Base-by-base conservation (phyloP, 1,140 invertebrate species). In the Drosophila orena region DNA sequence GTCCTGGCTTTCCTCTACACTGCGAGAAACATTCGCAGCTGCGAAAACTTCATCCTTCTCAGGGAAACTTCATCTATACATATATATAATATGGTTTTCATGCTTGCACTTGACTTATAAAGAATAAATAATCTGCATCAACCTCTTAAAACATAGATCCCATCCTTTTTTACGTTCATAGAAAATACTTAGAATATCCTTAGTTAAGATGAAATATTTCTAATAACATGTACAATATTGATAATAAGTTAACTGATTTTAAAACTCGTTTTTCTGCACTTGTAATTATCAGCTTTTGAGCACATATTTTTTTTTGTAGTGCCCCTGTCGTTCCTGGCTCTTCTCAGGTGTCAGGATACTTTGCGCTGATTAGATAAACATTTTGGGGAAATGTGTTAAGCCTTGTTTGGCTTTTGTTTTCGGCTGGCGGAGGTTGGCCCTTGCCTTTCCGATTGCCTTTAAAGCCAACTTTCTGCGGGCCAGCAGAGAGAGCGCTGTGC, bases 331-430 rank as follows among this genome's bases (percentile, higher is more conserved):
- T 62, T 56, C 64, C 68, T 43, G 64, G 64, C 64, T 68, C 78
- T 74, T 74, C 77, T 84, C 84, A 89, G 84, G 84, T 89, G 84
- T 89, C 84, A 84, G 77, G 79, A 89, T 89, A 89, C 84, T 89
- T 89, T 74, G 69, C 85, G 80, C 80, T 89, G 84, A 89, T 89
- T 89, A 89, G 84, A 89, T 89, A 89, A 89, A 88, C 84, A 88
- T 88, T 88, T 88, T 74, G 72, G 74, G 79, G 62, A 89, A 89
- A 89, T 88, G 85, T 84, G 85, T 89, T 89, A 90, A 89, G 85
- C 80, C 88, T 89, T 90, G 85, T 89, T 90, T 90, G 80, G 68
- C 79, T 90, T 84, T 89, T 89, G 77, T 89, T 89, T 89, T 84
- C 58, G 58, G 12, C 42, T 24, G 57, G 20, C 35, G 58, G n/a